phyloP scores from a whole-genome alignment of 2,113 vertebrate genomes.

The Amblyornis subalaris region DNA sequence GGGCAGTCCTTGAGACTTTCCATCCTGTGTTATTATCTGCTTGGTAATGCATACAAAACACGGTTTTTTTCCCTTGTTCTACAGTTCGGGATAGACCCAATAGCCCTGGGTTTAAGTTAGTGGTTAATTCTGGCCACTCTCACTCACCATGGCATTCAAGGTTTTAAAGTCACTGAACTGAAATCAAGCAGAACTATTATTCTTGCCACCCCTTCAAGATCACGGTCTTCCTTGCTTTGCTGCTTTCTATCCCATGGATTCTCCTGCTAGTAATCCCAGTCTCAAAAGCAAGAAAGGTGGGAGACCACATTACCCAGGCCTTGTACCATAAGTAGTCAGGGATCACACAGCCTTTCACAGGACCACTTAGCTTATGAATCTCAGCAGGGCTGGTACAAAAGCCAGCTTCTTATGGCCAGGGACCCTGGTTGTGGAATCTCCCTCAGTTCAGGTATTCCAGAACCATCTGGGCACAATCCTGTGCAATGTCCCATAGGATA shows the following conservation, averaged over 20 bases:
- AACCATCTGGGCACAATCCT: background rate
- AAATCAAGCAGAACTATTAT: background rate
- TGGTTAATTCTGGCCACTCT: background rate
- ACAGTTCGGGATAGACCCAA: background rate
- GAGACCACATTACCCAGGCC: background rate
- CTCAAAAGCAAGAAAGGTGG: background rate
- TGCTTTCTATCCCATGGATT: background rate
- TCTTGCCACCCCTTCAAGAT: background rate
- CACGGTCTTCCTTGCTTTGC: background rate
- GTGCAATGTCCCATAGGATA: background rate
- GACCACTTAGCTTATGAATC: background rate
- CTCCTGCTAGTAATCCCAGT: background rate
- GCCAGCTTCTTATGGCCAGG: background rate
- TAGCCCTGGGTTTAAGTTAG: background rate
- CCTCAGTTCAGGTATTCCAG: background rate
- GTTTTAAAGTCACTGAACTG: background rate
- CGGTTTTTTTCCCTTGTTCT: accelerated
- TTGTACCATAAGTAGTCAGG: no score
- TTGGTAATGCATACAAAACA: background rate
- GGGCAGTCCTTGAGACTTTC: background rate
- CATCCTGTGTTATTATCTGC: background rate
- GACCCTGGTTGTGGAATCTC: background rate
- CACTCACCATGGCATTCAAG: background rate
- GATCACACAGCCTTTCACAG: background rate
- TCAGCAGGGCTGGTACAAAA: background rate